phyloP scores from a whole-genome alignment of 2,797 vertebrate species.

The Syngnathus rostellatus region DNA sequence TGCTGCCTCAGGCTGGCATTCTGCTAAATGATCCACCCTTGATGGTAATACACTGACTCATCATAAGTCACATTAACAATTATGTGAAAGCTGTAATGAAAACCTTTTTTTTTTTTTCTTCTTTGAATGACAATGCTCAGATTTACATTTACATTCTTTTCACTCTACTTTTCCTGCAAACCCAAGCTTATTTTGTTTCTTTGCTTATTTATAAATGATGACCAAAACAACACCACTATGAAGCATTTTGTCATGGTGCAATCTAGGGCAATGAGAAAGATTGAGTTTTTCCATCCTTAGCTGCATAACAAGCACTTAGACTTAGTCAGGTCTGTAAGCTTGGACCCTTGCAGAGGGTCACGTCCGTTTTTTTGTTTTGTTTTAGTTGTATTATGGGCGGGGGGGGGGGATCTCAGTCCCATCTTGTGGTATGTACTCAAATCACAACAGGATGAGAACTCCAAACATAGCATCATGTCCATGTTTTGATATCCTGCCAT shows the following conservation, averaged over 20 bases:
- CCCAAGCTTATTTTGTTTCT: not conserved
- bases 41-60: conserved; percentile 39
- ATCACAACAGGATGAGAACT: too few relatives aligned
- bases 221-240: conserved; percentile 4
- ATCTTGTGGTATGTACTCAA: too few relatives aligned
- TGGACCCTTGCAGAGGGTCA: conserved; percentile 41
- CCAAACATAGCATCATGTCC: too few relatives aligned
- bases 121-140: too few relatives aligned
- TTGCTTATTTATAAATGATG: not conserved
- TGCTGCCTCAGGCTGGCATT: conserved; percentile 24
- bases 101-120: conserved; percentile 25
- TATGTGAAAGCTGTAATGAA: conserved; percentile 48
- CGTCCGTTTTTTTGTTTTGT: conserved; percentile 10
- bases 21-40: conserved; percentile 25
- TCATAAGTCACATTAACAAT: conserved; percentile 43
- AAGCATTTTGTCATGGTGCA: conserved; percentile 8
- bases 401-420: too few relatives aligned
- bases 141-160: conserved; percentile 41
- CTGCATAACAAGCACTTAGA: conserved; percentile 31
- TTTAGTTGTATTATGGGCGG: too few relatives aligned
- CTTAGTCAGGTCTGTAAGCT: conserved; percentile 17
- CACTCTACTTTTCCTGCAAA: not conserved
- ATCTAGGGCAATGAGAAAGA: conserved; percentile 7
- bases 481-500: too few relatives aligned
- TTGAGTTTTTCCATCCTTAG: conserved; percentile 18